phyloP scores from a whole-genome alignment of 2,888 invertebrate genomes.

The Chalcis sispes region DNA sequence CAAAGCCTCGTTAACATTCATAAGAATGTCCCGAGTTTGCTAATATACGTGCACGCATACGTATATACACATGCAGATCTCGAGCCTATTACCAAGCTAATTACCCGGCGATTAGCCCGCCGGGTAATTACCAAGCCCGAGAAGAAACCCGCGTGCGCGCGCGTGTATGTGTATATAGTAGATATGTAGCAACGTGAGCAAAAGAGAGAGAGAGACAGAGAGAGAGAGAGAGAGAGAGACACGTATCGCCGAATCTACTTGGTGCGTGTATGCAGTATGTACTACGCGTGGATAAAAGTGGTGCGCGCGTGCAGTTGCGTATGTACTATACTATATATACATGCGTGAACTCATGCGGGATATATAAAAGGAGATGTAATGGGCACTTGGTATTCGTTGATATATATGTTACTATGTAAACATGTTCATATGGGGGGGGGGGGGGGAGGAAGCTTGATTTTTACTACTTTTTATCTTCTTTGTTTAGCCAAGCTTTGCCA shows the following conservation, averaged over 20 bases:
- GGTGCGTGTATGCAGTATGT: neutral
- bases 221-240: too few species aligned
- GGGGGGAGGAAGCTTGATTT: too few species aligned
- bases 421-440: too few species aligned
- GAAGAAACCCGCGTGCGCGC: too few species aligned
- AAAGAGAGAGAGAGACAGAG: too few species aligned
- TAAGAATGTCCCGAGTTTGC: conserved; percentile 57
- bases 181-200: conserved; percentile 1
- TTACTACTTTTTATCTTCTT: neutral
- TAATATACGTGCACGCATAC: neutral
- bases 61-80: too few species aligned
- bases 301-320: neutral
- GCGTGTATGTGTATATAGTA: neutral
- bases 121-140: conserved; percentile 34
- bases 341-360: neutral
- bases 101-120: conserved; percentile 50
- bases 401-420: too few species aligned
- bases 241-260: too few species aligned
- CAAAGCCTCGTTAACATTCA: conserved; percentile 60
- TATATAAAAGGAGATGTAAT: too few species aligned
- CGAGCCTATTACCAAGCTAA: conserved; percentile 40
- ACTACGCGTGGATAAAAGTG: neutral
- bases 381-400: too few species aligned
- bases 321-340: neutral
- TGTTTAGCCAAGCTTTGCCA: neutral